These are phyloP conservation scores for Colossoma macropomum DNA, from an alignment of 2,113 vertebrate genomes.

Conservation along the genomic window DNA sequence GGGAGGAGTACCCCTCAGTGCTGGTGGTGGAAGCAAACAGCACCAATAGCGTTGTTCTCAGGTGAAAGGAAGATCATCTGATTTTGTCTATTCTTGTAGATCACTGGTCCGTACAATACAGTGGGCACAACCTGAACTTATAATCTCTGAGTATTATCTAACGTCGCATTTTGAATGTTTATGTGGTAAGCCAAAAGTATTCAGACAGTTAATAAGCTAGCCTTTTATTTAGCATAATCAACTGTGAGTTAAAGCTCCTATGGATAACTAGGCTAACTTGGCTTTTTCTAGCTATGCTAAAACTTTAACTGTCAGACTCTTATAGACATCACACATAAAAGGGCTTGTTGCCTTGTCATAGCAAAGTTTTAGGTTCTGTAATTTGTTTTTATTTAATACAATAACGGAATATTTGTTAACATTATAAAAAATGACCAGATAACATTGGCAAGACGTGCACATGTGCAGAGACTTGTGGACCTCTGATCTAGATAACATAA, in stretches of 20 bases:
- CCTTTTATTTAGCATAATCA: background rate
- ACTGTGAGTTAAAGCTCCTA: background rate
- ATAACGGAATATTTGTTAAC: too few species aligned
- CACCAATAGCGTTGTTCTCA: constrained; percentile 89
- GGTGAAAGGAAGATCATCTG: constrained; percentile 68
- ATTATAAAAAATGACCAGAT: background rate
- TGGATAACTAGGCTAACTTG: background rate
- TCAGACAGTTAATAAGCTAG: too few species aligned
- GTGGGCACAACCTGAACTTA: background rate
- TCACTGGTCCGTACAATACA: background rate
- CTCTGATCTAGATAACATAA: too few species aligned
- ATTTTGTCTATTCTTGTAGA: background rate
- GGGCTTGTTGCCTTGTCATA: too few species aligned
- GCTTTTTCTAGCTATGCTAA: background rate
- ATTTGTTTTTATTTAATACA: too few species aligned
- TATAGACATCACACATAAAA: too few species aligned
- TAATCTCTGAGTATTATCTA: too few species aligned
- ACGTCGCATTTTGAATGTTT: too few species aligned
- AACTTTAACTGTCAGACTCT: background rate
- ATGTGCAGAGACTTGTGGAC: too few species aligned
- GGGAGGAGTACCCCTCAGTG: constrained; percentile 89
- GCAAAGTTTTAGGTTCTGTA: too few species aligned
- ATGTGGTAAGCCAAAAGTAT: too few species aligned
- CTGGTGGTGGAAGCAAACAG: constrained; percentile 89
- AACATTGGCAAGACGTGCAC: too few species aligned